Evolutionary conservation across 2,113 vertebrate genomes (phyloP).

Genomic region (Globicephala melas): DNA sequence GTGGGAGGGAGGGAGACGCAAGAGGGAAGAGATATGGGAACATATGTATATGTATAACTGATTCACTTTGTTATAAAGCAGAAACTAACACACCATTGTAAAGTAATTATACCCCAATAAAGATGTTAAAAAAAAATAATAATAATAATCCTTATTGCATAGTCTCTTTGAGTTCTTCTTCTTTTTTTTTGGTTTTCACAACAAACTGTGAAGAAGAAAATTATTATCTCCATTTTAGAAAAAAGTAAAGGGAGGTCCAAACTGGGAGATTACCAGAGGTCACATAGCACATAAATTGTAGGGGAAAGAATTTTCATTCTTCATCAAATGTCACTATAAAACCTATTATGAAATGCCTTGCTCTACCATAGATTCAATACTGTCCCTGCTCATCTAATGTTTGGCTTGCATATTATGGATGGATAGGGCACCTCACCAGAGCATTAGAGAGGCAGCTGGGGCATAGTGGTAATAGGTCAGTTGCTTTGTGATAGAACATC

Average conservation of each 20-base stretch:
- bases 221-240: constrained; percentile 22
- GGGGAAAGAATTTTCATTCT: neutral
- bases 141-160: neutral
- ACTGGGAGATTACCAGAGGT: neutral
- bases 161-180: neutral
- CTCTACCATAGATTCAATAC: neutral
- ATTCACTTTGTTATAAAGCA: too few relatives aligned
- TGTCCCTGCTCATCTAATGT: neutral
- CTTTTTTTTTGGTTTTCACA: neutral
- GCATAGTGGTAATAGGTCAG: neutral
- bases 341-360: neutral
- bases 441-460: neutral
- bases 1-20: too few relatives aligned
- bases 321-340: constrained; percentile 3
- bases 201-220: neutral
- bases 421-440: neutral
- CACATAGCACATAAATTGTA: neutral
- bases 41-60: too few relatives aligned
- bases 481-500: constrained; percentile 1
- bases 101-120: too few relatives aligned
- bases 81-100: too few relatives aligned
- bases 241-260: neutral
- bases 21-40: too few relatives aligned
- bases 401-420: neutral
- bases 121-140: too few relatives aligned